Conservation (phyloP, 1,140 invertebrate species). For the Zaprionus davidi region DNA sequence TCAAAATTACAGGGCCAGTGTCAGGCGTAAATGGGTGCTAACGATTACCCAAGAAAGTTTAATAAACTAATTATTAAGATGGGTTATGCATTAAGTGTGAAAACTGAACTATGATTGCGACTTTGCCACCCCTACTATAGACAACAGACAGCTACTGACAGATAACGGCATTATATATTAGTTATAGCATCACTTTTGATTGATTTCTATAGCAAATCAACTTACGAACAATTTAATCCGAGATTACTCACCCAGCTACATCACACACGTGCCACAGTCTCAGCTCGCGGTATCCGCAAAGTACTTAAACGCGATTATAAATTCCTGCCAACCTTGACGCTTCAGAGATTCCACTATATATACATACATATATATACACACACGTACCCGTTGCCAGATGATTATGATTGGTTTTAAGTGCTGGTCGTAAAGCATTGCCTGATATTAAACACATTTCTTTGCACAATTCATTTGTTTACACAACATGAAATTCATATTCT, state of each 20-base stretch:
- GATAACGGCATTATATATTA: background rate
- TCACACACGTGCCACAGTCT: background rate
- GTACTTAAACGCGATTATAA: conserved; percentile 11
- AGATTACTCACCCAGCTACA: background rate
- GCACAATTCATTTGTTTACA: conserved; percentile 24
- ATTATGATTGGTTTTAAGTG: conserved; percentile 33
- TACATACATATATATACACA: background rate
- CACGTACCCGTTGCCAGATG: conserved; percentile 5
- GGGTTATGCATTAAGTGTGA: background rate
- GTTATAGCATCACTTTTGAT: background rate
- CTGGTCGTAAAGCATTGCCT: conserved; percentile 3
- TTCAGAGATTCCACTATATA: conserved; percentile 14
- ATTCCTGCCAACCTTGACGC: conserved; percentile 25
- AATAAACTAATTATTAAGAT: background rate
- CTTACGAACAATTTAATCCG: background rate
- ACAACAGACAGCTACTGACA: background rate
- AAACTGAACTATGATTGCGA: background rate
- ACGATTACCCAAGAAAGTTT: background rate
- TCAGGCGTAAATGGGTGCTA: background rate
- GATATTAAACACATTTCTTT: conserved; percentile 36
- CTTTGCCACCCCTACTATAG: background rate
- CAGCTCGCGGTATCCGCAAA: background rate
- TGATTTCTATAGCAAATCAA: background rate
- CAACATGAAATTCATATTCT: conserved; percentile 2
- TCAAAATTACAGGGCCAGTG: background rate